A percentile compares a stretch with the other conserved stretches of the same genome.
These are phyloP conservation scores for Athene cunicularia DNA, from an alignment of 2,113 vertebrate genomes.

Conservation along the genomic window DNA sequence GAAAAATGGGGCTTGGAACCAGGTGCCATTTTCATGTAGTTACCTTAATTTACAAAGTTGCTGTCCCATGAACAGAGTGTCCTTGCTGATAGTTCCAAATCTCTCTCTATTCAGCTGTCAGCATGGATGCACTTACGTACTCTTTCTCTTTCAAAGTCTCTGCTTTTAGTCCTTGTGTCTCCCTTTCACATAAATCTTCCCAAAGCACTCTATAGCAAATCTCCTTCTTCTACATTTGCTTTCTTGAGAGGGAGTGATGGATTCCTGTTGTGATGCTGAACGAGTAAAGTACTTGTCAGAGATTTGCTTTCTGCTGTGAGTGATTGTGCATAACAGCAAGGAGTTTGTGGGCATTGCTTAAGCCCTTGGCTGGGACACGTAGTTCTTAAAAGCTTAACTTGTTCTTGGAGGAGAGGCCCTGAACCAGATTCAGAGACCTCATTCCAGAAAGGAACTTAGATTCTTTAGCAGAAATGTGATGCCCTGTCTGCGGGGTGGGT, in stretches of 20 bases:
- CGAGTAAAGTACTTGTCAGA: not conserved
- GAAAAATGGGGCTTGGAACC: conserved; percentile 8
- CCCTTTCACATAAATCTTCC: conserved; percentile 40
- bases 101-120: not conserved
- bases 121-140: not conserved
- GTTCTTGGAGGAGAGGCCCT: not conserved
- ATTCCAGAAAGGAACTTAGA: not conserved
- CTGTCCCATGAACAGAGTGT: conserved; percentile 22
- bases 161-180: conserved; percentile 11
- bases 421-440: not conserved
- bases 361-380: not conserved
- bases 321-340: not conserved
- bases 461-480: not conserved
- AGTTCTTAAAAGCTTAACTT: conserved; percentile 12
- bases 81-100: not conserved
- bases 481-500: not conserved
- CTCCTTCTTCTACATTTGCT: not conserved
- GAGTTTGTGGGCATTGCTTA: not conserved
- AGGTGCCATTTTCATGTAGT: conserved; percentile 9
- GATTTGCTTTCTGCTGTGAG: conserved; percentile 9
- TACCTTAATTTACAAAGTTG: conserved; percentile 18
- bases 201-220: not conserved
- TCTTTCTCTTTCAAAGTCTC: not conserved
- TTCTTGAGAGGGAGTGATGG: not conserved
- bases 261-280: not conserved